Base-by-base conservation (phyloP, 2,797 vertebrate species). In the Vultur gryphus region DNA sequence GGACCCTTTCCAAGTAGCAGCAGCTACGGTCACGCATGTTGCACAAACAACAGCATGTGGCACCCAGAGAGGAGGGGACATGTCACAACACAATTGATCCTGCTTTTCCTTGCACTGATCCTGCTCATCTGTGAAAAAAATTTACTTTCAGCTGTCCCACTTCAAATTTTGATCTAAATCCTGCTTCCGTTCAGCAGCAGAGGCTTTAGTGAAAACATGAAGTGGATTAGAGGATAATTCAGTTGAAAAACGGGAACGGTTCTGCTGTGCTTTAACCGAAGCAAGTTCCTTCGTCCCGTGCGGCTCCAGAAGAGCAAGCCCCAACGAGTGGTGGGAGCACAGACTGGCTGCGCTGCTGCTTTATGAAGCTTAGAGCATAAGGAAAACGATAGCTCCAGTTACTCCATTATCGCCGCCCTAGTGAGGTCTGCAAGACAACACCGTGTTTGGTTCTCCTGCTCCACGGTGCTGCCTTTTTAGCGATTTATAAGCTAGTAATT, bases 311-410 rank as follows among this genome's bases (percentile, higher is more conserved):
- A 51, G 11, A 14, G 15, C 12, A 17, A n/a, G 33, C 14, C 24
- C 14, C 18, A 15, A 1, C 0, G 2, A 3, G 24, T 0, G 1
- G 15, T 1, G 13, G 13, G 26, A 11, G 33, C 31, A 15, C 16
- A 11, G 19, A 1, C 28, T 7, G 11, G 1, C 35, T 10, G 35
- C 1, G 2, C 61, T 9, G 62, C 37, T 2, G 54, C 62, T n/a
- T 19, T 3, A 12, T 1, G 1, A 11, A 46, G 16, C 39, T 24
- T 4, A 4, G 9, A 15, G 35, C 43, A 0, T 1, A 2, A 17
- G 29, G 43, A 19, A 26, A 39, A 6, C 3, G 0, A 3, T 2
- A 13, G 3, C 26, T 17, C 11, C 1, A 0, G 17, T 5, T 7
- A 44, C 15, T 14, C 48, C 25, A 1, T 11, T 8, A 58, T 0